Evolutionary conservation across 2,797 vertebrate genomes (phyloP), one percentile per base, ranked within the genome.

Genomic region (Anguilla obscura): DNA sequence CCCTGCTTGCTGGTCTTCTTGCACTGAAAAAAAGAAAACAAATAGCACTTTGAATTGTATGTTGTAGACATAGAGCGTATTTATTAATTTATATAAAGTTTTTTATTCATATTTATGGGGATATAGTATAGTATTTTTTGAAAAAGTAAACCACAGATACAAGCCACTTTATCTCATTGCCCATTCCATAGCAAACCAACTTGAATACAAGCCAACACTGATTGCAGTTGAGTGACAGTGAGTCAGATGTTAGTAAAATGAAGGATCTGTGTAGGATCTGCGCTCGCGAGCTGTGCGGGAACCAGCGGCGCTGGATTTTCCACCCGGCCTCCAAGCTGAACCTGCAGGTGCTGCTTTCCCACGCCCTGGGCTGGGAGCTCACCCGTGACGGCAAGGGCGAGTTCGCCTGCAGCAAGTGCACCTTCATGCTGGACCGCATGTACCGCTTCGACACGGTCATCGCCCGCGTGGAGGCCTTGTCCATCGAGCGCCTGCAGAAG

Each of bases 291-390:
- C 97, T 99, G 89, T 98, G 96, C 0, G 98, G 99, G 8, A 99
- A 98, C 94, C 98, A 99, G 93, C 94, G 98, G 48, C 94, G 98
- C 93, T 99, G 99, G 99, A 98, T 99, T 92, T 99, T 99, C 93
- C 98, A 99, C 93, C 97, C 97, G 0, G 93, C 97, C 0, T 94
- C 97, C 93, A 98, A 97, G 93, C 96, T 98, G 89, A 99, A 97
- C 92, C 94, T 99, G 66, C 98, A 99, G 94, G 97, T 98, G 87
- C 95, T 99, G 89, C 96, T 99, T 2, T 98, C 98, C 8, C 97
- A 99, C 3, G 97, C 98, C 0, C 92, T 99, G 89, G 98, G 98
- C 52, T 93, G 85, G 80, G 98, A 99, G 92, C 93, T 99, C 90
- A 93, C 94, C 88, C 97, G 99, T 16, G 98, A 99, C 0, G 98